Evolutionary conservation across 2,797 vertebrate species (phyloP).

Genomic region (Gadopsis marmoratus): DNA sequence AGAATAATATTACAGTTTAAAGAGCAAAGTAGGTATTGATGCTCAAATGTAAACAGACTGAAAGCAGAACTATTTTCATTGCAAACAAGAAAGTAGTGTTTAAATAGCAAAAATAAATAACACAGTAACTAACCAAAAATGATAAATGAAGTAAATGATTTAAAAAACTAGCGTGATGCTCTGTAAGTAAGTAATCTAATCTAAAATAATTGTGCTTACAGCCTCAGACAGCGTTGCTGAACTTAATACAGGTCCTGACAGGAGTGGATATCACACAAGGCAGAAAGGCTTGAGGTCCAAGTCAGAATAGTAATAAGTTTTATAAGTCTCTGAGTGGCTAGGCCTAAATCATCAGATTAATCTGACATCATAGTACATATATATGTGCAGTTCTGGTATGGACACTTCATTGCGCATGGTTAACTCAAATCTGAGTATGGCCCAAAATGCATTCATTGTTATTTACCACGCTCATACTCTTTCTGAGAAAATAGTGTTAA

Average conservation of each 20-base stretch:
- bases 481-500: conserved; percentile 11
- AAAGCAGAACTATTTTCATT: neutral
- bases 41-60: neutral
- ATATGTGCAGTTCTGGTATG: neutral
- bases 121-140: neutral
- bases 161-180: neutral
- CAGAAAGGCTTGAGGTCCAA: neutral
- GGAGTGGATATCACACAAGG: neutral
- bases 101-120: neutral
- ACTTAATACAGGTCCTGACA: neutral
- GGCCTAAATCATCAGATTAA: neutral
- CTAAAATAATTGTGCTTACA: neutral
- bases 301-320: neutral
- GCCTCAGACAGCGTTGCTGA: neutral
- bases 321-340: neutral
- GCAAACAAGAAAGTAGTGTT: neutral
- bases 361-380: neutral
- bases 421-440: neutral
- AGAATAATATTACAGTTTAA: neutral
- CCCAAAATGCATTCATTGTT: neutral
- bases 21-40: neutral
- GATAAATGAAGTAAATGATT: neutral
- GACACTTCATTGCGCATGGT: neutral
- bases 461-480: neutral
- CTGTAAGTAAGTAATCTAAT: neutral